Percentiles rank a stretch among this genome's conserved stretches.
Conservation (phyloP, 2,797 vertebrate species). For the Coregonus ussuriensis region DNA sequence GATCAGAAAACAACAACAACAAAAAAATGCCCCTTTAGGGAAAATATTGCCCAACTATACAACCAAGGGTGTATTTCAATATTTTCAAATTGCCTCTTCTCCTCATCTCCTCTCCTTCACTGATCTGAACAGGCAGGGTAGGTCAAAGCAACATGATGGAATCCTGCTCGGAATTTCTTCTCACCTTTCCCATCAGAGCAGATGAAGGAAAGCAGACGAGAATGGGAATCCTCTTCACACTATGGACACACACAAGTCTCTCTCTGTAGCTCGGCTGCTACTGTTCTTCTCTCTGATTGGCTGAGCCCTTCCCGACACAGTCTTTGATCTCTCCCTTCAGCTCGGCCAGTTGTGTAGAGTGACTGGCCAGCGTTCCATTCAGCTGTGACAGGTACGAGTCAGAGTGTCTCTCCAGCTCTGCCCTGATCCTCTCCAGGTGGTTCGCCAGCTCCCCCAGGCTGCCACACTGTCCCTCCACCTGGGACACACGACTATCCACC, state of each 20-base stretch:
- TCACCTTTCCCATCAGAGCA: conserved; percentile 47
- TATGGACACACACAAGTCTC: conserved; percentile 49
- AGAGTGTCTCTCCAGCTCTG: conserved; percentile 81
- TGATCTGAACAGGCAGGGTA: conserved; percentile 46
- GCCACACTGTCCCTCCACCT: conserved; percentile 84
- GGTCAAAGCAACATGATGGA: conserved; percentile 32
- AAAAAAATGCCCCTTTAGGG: conserved; percentile 73
- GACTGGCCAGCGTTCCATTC: conserved; percentile 82
- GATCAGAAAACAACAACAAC: conserved; percentile 26
- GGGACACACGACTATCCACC: conserved; percentile 84
- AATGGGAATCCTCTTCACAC: conserved; percentile 39
- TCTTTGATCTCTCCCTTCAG: conserved; percentile 85
- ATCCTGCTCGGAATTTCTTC: conserved; percentile 38
- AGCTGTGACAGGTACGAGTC: conserved; percentile 85
- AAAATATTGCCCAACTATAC: conserved; percentile 64
- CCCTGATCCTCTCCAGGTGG: conserved; percentile 81
- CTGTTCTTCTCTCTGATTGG: conserved; percentile 66
- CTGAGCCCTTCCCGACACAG: conserved; percentile 66
- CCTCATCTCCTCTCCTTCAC: conserved; percentile 27
- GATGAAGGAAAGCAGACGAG: conserved; percentile 27
- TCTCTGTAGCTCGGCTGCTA: conserved; percentile 62
- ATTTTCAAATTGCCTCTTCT: conserved; percentile 33
- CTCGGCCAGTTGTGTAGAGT: conserved; percentile 84
- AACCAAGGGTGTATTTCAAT: conserved; percentile 51
- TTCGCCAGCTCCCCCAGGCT: conserved; percentile 77